Percentiles rank a stretch among this genome's conserved stretches.
These are phyloP conservation scores for Anguilla obscura DNA, from an alignment of 2,797 vertebrate genomes.

Conservation along the genomic window DNA sequence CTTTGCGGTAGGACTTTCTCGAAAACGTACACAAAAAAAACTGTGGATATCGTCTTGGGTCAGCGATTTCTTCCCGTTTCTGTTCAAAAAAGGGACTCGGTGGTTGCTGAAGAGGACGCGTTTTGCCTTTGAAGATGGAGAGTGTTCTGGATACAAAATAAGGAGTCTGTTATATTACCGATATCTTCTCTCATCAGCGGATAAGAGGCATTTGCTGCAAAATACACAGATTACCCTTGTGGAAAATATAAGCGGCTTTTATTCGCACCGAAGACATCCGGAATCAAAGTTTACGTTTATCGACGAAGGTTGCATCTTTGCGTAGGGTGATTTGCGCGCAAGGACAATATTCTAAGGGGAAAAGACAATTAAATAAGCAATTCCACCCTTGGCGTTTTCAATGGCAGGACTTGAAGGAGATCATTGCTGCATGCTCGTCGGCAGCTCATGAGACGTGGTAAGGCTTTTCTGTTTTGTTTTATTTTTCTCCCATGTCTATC, in stretches of 20 bases:
- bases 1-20: constrained; percentile 34
- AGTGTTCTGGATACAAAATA: constrained; percentile 68
- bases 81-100: constrained; percentile 58
- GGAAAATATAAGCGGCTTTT: constrained; percentile 28
- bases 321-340: constrained; percentile 45
- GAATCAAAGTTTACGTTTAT: constrained; percentile 38
- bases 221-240: constrained; percentile 30
- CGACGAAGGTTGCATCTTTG: constrained; percentile 19
- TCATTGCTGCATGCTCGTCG: constrained; percentile 45
- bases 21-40: constrained; percentile 23
- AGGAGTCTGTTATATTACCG: constrained; percentile 49
- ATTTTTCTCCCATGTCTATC: background rate
- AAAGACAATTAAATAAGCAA: constrained; percentile 42
- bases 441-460: constrained; percentile 66
- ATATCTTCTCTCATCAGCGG: constrained; percentile 29
- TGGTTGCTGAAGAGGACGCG: constrained; percentile 57
- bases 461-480: constrained; percentile 49
- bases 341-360: constrained; percentile 52
- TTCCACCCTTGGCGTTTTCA: constrained; percentile 49
- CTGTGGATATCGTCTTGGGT: constrained; percentile 33
- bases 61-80: constrained; percentile 48
- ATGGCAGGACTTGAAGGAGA: constrained; percentile 63
- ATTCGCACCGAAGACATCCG: constrained; percentile 27
- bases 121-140: constrained; percentile 46
- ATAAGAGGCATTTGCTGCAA: constrained; percentile 33